Base-by-base conservation (phyloP, 2,888 invertebrate species). In the Polydrusus cervinus region DNA sequence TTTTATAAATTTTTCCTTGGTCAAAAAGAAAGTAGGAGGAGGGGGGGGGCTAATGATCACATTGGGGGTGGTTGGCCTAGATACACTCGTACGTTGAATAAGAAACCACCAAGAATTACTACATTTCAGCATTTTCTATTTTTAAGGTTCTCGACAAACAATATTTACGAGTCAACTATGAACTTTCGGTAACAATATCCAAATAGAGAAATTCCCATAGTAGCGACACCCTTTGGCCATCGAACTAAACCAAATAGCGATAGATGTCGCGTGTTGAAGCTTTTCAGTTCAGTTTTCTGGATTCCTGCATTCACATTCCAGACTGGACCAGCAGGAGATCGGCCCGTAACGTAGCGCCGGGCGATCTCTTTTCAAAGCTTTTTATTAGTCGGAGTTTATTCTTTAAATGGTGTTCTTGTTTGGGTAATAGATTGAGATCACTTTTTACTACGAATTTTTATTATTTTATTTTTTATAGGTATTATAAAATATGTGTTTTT, bases 161-260 rank as follows among this genome's bases (percentile, higher is more conserved):
- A 3, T n/a, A 43, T 43, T 13, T 25, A 64, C 64, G 64, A 64
- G 64, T 11, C 64, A 49, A 14, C 64, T 64, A 64, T 64, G 64
- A 5, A 14, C 8, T 1, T 5, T 49, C 34, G 8, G 14, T 34
- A 40, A 18, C 57, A 68, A 68, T 45, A 43, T 38, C 61, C 57
- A 72, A 68, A 75, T 65, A 71, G 57, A 75, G 75, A 75, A 75
- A 75, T 75, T 75, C 75, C 75, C 62, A 75, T 71, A 75, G 67
- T 81, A 83, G 87, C 87, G 87, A 84, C 87, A 83, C 85, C 83
- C 84, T 81, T 83, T 86, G 87, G 86, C 79, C 74, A 71, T 74
- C 80, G 71, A 78, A 76, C 78, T 82, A 87, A 86, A 82, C 83
- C 80, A 74, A 71, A 72, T 78, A 62, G 75, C 85, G 79, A 82